Conservation (phyloP, 2,113 vertebrate species). For the Boulengeromyrus knoepffleri region DNA sequence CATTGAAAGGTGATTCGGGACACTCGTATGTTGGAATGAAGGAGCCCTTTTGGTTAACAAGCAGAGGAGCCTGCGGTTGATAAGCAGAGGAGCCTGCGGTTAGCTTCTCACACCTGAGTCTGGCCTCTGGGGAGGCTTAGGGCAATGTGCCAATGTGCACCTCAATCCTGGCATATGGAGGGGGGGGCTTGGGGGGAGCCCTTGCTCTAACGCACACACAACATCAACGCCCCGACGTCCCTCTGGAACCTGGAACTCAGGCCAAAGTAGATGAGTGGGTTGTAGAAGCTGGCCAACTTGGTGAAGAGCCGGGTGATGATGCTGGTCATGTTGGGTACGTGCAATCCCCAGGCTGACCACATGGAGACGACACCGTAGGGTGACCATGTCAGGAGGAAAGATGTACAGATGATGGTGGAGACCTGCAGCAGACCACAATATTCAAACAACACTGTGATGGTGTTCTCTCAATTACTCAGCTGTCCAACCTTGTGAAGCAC, state of each 20-base stretch:
- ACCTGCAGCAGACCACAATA: slow-evolving; percentile 40
- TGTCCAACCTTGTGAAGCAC: background rate
- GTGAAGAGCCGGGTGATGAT: slow-evolving; percentile 63
- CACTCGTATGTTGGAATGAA: slow-evolving; percentile 42
- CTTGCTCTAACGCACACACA: slow-evolving; percentile 52
- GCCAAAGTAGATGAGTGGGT: slow-evolving; percentile 77
- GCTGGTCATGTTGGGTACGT: slow-evolving; percentile 58
- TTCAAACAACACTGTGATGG: background rate
- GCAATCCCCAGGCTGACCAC: slow-evolving; percentile 56
- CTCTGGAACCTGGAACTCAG: slow-evolving; percentile 75
- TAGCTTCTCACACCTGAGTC: slow-evolving; percentile 48
- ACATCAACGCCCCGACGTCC: slow-evolving; percentile 54
- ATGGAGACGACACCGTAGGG: slow-evolving; percentile 66
- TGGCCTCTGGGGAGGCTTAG: slow-evolving; percentile 35
- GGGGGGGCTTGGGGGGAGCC: slow-evolving; percentile 15
- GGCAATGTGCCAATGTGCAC: slow-evolving; percentile 23
- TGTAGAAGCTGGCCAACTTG: slow-evolving; percentile 77
- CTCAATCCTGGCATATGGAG: slow-evolving; percentile 28
- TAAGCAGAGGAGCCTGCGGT: slow-evolving; percentile 43
- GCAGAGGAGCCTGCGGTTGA: slow-evolving; percentile 48
- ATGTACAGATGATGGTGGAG: slow-evolving; percentile 61
- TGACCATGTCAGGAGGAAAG: slow-evolving; percentile 62
- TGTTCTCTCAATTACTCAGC: background rate
- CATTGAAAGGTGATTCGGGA: slow-evolving; percentile 57
- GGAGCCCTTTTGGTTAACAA: slow-evolving; percentile 46